phyloP scores from a whole-genome alignment of 2,888 invertebrate species.

The Troides helena region DNA sequence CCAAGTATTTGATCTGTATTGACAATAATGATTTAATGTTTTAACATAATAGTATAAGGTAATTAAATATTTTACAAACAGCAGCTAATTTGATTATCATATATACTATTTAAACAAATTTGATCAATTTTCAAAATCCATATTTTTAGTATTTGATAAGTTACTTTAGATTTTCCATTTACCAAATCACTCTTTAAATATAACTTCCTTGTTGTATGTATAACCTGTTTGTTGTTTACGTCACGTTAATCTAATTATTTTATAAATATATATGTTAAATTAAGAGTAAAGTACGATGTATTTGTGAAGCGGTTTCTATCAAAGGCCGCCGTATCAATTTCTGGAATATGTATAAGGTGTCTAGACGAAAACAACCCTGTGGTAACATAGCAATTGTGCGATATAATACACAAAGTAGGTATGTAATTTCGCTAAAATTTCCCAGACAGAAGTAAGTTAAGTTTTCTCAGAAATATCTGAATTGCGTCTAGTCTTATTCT shows the following conservation, averaged over 20 bases:
- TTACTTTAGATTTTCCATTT: too few species aligned
- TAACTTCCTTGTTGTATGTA: not conserved
- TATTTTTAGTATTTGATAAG: too few species aligned
- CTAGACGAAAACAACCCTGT: slow-evolving; percentile 28
- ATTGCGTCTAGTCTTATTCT: slow-evolving; percentile 27
- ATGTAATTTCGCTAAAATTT: slow-evolving; percentile 26
- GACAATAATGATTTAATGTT: too few species aligned
- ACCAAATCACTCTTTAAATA: too few species aligned
- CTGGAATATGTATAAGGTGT: slow-evolving; percentile 22
- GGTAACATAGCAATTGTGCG: slow-evolving; percentile 13
- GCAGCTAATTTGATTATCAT: too few species aligned
- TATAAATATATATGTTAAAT: not conserved
- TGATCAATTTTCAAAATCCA: too few species aligned
- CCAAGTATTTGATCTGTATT: too few species aligned
- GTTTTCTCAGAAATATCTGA: slow-evolving; percentile 28
- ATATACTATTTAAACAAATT: too few species aligned
- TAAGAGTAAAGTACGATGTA: not conserved
- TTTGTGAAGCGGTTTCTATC: not conserved
- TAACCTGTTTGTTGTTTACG: not conserved
- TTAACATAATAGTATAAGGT: too few species aligned
- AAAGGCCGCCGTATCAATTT: slow-evolving; percentile 17
- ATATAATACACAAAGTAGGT: slow-evolving; percentile 27
- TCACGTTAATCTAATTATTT: not conserved
- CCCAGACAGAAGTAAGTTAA: slow-evolving; percentile 25
- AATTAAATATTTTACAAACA: too few species aligned